A percentile compares a stretch with the other conserved stretches of the same genome.
phyloP scores from a whole-genome alignment of 2,888 invertebrate genomes.

The Isotomurus palustris region DNA sequence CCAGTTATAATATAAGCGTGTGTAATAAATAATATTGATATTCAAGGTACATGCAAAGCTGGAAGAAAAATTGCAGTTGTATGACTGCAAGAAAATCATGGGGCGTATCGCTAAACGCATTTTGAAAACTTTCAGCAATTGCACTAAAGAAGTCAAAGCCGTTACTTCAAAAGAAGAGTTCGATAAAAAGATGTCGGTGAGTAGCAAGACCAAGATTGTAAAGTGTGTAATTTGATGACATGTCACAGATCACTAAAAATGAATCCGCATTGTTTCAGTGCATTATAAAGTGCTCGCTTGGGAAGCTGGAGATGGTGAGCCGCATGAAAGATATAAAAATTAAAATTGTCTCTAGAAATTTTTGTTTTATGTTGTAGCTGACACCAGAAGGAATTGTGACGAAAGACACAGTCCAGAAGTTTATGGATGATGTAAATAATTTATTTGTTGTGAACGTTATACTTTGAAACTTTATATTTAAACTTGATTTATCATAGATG shows the following conservation, averaged over 20 bases:
- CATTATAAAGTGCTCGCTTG: constrained; percentile 25
- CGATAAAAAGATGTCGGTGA: constrained; percentile 23
- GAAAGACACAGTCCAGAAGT: neutral
- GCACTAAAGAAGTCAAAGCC: constrained; percentile 28
- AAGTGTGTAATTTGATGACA: no score
- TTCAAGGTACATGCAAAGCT: neutral
- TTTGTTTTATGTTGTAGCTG: neutral
- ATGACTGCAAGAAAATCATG: constrained; percentile 32
- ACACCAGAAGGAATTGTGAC: neutral
- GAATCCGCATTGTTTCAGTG: no score
- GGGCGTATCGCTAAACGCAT: constrained; percentile 33
- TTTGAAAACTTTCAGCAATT: constrained; percentile 29
- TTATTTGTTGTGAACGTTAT: no score
- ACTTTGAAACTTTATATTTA: no score
- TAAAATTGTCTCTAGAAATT: neutral
- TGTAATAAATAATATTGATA: neutral
- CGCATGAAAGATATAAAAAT: no score
- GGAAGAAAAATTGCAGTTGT: constrained; percentile 2
- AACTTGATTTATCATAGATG: no score
- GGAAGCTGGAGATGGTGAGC: constrained; percentile 13
- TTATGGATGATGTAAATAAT: neutral
- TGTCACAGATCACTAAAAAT: no score
- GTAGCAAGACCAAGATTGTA: no score
- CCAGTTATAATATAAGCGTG: neutral
- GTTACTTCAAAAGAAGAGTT: constrained; percentile 16